A percentile compares a stretch with the other conserved stretches of the same genome.
These are phyloP conservation scores for Chaetodon trifascialis DNA, from an alignment of 2,113 vertebrate species.

Conservation along the genomic window DNA sequence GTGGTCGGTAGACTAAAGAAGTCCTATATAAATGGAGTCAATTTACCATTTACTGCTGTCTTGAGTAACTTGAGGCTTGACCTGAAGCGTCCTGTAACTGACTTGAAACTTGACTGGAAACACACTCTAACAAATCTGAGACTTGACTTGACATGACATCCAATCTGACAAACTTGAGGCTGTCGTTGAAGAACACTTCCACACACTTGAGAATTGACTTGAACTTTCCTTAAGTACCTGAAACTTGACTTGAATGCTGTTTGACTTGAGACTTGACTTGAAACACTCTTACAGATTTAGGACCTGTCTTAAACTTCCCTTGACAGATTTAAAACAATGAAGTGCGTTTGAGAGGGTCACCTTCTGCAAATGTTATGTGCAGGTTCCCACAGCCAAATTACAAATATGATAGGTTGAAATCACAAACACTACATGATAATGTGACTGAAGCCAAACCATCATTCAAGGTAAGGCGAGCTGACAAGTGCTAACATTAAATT, in stretches of 20 bases:
- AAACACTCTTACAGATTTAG: neutral
- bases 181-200: too few species aligned
- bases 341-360: too few species aligned
- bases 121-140: neutral
- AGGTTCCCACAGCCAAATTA: neutral
- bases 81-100: neutral
- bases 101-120: too few species aligned
- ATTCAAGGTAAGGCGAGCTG: neutral
- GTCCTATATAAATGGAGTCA: too few species aligned
- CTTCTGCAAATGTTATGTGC: neutral
- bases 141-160: neutral
- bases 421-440: neutral
- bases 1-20: too few species aligned
- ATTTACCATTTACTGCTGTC: neutral
- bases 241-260: conserved; percentile 4
- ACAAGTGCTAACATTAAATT: neutral
- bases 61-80: neutral
- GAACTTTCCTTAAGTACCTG: neutral
- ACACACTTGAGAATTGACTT: neutral
- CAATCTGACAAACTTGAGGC: neutral
- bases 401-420: neutral
- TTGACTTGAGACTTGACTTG: neutral
- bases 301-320: neutral
- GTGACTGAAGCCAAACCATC: neutral
- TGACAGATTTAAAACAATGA: neutral